Conservation (phyloP, 2,888 invertebrate species). For the Caenorhabditis drosophilae region DNA sequence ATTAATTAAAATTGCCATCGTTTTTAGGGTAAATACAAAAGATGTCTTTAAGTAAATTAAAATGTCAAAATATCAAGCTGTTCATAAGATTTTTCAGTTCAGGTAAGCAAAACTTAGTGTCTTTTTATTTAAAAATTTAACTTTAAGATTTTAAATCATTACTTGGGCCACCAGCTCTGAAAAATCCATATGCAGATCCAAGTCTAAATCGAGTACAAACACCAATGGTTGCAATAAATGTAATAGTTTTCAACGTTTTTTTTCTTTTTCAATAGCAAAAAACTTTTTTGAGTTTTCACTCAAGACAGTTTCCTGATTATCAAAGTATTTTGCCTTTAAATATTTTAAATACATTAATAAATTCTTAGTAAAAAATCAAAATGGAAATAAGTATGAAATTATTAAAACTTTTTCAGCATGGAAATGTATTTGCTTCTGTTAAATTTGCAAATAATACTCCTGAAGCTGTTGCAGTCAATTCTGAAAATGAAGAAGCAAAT, state of each 20-base stretch:
- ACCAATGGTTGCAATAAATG: conserved; percentile 23
- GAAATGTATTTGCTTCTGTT: conserved; percentile 30
- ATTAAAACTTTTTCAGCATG: conserved; percentile 30
- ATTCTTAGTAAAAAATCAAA: neutral
- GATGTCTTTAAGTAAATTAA: conserved; percentile 38
- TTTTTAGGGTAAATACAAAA: too few relatives aligned
- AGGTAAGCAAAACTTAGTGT: conserved; percentile 11
- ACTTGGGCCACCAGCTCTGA: conserved; percentile 25
- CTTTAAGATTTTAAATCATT: conserved; percentile 33
- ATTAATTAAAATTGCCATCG: too few relatives aligned
- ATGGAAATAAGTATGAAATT: neutral
- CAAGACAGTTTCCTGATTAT: too few relatives aligned
- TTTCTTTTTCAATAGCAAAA: too few relatives aligned
- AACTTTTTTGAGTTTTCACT: too few relatives aligned
- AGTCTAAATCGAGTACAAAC: conserved; percentile 12
- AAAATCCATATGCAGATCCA: conserved; percentile 35
- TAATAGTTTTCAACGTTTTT: too few relatives aligned
- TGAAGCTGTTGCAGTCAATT: conserved; percentile 21
- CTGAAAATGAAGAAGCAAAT: conserved; percentile 16
- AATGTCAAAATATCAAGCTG: conserved; percentile 12
- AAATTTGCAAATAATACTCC: conserved; percentile 20
- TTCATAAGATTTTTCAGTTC: conserved; percentile 31
- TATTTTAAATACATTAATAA: neutral
- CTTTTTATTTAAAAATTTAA: neutral
- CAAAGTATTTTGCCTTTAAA: neutral